Evolutionary conservation across 2,888 invertebrate genomes (phyloP), one percentile per base, ranked within the genome.

Genomic region (Eupsilia transversa): DNA sequence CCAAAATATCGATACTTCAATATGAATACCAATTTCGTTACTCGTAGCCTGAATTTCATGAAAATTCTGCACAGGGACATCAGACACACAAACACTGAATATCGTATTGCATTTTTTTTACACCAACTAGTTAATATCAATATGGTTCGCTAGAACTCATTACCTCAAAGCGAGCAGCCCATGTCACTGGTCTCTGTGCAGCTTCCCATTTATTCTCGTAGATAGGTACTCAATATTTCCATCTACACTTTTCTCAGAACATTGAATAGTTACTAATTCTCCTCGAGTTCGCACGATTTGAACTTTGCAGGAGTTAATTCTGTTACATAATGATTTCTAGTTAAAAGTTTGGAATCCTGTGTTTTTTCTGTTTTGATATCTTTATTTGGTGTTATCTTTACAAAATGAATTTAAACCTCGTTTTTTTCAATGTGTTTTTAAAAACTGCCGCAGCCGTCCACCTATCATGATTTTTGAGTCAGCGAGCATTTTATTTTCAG

Each of bases 231-330:
- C 59, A 81, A 77, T 76, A 84, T 74, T 74, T 46, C 63, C 63
- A 74, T 71, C 76, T 86, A 78, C 72, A 74, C 71, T 84, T 82
- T 75, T 77, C 54, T 68, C 82, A 67, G 72, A 75, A 70, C 77
- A 82, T 77, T 86, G 85, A 86, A 86, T 79, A 75, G 82, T 70
- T 82, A 69, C 71, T 78, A 86, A 77, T 84, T 82, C 72, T 63
- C 27, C 23, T 72, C 43, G n/a, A 78, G 61, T 72, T 82, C 73
- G 61, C 35, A 67, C 54, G 38, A 57, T 75, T 73, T 54, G 6
- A 72, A 59, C 57, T 70, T 66, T 52, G 17, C 59, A 33, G 59
- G 33, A 54, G 33, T 72, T 84, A n/a, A 61, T 77, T 84, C 54
- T n/a, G 41, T 43, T 65, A 33, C 60, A 57, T 49, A 65, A 74